A percentile compares a stretch with the other conserved stretches of the same genome.
Conservation (phyloP, 1,140 invertebrate species). For the Cotesia glomerata region DNA sequence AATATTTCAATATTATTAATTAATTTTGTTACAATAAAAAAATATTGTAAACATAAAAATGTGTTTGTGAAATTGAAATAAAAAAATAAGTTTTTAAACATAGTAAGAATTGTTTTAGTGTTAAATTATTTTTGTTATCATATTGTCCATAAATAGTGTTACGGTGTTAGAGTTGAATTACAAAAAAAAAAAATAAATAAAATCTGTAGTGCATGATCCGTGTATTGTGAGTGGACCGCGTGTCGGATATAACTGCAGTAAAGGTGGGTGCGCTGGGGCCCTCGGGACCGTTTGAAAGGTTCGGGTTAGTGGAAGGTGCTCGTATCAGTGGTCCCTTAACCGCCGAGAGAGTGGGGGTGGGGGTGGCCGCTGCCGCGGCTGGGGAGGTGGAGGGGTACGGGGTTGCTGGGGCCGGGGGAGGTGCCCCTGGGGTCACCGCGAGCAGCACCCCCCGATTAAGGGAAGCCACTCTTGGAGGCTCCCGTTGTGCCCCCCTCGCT, state of each 20-base stretch:
- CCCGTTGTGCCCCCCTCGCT: slow-evolving; percentile 61
- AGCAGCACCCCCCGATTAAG: slow-evolving; percentile 58
- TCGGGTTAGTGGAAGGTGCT: slow-evolving; percentile 60
- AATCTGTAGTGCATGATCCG: neutral
- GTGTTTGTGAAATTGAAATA: neutral
- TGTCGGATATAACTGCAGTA: slow-evolving; percentile 48
- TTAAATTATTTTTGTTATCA: neutral
- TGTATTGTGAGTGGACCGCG: slow-evolving; percentile 17
- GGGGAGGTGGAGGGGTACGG: slow-evolving; percentile 61
- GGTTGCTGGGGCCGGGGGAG: slow-evolving; percentile 70
- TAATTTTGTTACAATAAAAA: neutral
- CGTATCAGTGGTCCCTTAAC: slow-evolving; percentile 50
- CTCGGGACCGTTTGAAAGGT: slow-evolving; percentile 58
- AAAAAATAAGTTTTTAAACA: neutral
- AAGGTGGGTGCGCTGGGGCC: slow-evolving; percentile 63
- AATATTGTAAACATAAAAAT: neutral
- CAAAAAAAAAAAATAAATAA: neutral
- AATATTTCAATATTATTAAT: no score
- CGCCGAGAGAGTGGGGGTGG: slow-evolving; percentile 50
- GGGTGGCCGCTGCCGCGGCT: slow-evolving; percentile 55
- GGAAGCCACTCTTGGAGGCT: slow-evolving; percentile 58
- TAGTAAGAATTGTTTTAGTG: neutral
- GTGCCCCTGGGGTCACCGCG: slow-evolving; percentile 68
- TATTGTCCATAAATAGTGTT: neutral
- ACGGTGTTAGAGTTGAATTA: neutral